phyloP scores from a whole-genome alignment of 2,888 invertebrate species.

The Aphrophora alni region DNA sequence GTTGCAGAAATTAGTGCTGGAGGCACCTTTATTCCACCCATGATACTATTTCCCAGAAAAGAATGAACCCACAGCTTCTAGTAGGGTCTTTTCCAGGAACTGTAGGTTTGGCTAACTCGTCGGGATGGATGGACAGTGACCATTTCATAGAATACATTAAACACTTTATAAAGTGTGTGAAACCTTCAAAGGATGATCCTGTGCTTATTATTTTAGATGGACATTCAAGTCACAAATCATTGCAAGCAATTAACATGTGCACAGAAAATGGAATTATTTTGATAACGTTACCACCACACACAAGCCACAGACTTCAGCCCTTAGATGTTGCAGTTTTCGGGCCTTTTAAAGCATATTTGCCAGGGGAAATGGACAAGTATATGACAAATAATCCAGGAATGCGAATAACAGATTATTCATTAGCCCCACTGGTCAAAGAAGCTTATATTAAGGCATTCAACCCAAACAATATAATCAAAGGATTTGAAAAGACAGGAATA shows the following conservation, averaged over 20 bases:
- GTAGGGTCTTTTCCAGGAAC: conserved; percentile 38
- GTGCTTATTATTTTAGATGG: conserved; percentile 12
- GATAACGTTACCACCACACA: conserved; percentile 52
- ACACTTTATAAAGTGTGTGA: conserved; percentile 3
- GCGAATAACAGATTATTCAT: no score
- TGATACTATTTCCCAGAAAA: conserved; percentile 59
- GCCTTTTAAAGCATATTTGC: conserved; percentile 53
- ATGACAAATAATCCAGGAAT: no score
- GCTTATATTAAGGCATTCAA: no score
- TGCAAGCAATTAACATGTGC: conserved; percentile 46
- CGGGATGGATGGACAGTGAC: no score
- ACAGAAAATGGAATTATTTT: conserved; percentile 49
- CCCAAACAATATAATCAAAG: no score
- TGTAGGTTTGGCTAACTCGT: conserved; percentile 11
- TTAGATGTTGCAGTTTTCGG: conserved; percentile 50
- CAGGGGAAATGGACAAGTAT: no score
- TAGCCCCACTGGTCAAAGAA: no score
- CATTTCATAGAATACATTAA: no score
- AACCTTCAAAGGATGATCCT: conserved; percentile 8
- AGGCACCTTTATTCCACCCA: conserved; percentile 57
- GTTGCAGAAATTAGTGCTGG: conserved; percentile 54
- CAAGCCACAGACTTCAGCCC: conserved; percentile 51
- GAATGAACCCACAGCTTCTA: conserved; percentile 53
- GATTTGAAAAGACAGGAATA: no score
- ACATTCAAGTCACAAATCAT: conserved; percentile 49